Evolutionary conservation across 2,888 invertebrate species (phyloP).

Genomic region (Tridacna crocea): DNA sequence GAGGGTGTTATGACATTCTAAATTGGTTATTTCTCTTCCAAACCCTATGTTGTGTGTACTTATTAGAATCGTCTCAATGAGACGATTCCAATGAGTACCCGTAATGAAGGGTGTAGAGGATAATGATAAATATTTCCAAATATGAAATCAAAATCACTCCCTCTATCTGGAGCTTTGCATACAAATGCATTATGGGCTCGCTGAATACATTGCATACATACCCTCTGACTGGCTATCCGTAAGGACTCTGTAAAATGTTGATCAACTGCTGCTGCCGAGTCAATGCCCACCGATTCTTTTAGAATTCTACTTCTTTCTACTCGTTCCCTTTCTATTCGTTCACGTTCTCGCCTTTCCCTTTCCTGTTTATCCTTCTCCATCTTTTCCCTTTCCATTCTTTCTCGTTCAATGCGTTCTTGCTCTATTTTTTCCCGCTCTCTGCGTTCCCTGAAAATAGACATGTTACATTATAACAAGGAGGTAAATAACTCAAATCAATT

Average conservation of each 20-base stretch:
- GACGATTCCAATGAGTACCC: neutral
- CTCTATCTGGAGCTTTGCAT: too few relatives aligned
- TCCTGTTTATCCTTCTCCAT: conserved; percentile 77
- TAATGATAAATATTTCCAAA: neutral
- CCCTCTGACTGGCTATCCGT: conserved; percentile 73
- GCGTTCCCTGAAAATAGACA: conserved; percentile 67
- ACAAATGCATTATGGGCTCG: too few relatives aligned
- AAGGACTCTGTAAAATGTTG: conserved; percentile 96
- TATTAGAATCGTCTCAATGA: neutral
- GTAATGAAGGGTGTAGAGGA: neutral
- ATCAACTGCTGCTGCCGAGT: conserved; percentile 86
- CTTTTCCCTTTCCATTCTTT: conserved; percentile 84
- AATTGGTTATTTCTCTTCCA: neutral
- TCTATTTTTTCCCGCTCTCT: conserved; percentile 81
- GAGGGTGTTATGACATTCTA: neutral
- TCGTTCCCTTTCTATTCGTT: conserved; percentile 68
- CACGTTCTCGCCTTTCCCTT: conserved; percentile 66
- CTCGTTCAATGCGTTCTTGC: conserved; percentile 84
- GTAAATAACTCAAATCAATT: too few relatives aligned
- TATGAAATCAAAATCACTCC: too few relatives aligned
- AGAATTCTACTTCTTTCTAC: conserved; percentile 75
- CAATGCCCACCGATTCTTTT: conserved; percentile 70
- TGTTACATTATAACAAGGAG: neutral
- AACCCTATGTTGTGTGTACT: neutral
- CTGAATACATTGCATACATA: conserved; percentile 40